Conservation (phyloP, 2,113 vertebrate species). For the Lagopus muta region DNA sequence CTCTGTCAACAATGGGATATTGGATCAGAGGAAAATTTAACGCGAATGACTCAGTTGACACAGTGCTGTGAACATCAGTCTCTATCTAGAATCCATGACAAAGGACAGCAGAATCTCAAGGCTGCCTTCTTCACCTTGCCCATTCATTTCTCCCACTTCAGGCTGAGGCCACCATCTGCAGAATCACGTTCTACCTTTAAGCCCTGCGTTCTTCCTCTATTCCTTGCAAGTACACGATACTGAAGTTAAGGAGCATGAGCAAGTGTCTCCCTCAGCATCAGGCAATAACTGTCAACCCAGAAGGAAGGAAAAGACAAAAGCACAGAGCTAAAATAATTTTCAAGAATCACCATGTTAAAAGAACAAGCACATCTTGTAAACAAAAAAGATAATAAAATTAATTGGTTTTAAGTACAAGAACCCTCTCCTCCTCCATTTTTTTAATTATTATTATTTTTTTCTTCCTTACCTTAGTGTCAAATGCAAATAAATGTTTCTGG, state of each 20-base stretch:
- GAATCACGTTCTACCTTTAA: not conserved
- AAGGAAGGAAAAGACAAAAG: not conserved
- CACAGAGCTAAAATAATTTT: not conserved
- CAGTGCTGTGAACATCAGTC: not conserved
- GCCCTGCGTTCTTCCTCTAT: not conserved
- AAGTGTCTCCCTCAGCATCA: not conserved
- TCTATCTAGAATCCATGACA: not conserved
- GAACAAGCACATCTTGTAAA: not conserved
- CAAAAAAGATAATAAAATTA: fast-evolving
- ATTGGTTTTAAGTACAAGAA: not conserved
- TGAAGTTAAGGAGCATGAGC: not conserved
- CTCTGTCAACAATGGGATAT: not conserved
- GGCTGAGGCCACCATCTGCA: not conserved
- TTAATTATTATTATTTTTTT: not conserved
- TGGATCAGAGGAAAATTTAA: not conserved
- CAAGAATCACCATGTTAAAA: not conserved
- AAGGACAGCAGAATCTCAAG: not conserved
- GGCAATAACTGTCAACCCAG: not conserved
- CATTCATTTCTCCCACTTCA: not conserved
- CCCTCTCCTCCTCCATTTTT: fast-evolving
- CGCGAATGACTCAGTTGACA: not conserved
- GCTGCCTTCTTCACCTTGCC: not conserved
- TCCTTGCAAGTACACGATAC: fast-evolving
- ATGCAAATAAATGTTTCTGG: not conserved
- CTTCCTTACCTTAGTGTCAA: not conserved